Conservation (phyloP, 1,140 invertebrate genomes). For the Onthophagus taurus region DNA sequence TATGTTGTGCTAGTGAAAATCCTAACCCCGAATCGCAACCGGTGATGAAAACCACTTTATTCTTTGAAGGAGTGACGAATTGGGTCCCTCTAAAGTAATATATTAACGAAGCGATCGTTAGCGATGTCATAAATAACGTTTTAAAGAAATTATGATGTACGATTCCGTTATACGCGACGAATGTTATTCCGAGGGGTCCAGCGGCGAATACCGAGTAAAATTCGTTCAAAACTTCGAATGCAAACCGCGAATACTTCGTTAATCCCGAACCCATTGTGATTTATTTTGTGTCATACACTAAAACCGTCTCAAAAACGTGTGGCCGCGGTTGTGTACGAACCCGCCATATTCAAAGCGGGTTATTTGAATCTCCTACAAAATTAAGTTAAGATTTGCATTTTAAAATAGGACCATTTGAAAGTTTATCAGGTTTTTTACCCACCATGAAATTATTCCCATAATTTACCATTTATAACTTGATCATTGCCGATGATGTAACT, state of each 20-base stretch:
- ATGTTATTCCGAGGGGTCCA: conserved; percentile 26
- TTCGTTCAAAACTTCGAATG: conserved; percentile 34
- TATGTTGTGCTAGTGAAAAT: conserved; percentile 56
- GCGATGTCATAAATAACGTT: conserved; percentile 21
- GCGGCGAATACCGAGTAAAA: conserved; percentile 28
- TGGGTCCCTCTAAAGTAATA: conserved; percentile 22
- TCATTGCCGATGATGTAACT: too few species aligned
- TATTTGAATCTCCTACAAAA: too few species aligned
- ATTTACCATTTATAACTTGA: too few species aligned
- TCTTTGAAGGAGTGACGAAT: conserved; percentile 19
- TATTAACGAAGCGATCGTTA: conserved; percentile 27
- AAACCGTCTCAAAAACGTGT: not conserved
- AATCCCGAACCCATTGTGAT: conserved; percentile 15
- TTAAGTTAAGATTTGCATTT: too few species aligned
- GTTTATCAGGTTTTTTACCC: too few species aligned
- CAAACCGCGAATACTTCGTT: conserved; percentile 5
- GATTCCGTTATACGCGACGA: conserved; percentile 27
- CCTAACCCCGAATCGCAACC: conserved; percentile 80
- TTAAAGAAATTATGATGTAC: conserved; percentile 22
- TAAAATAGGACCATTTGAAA: too few species aligned
- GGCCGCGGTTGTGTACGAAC: not conserved
- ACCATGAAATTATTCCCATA: too few species aligned
- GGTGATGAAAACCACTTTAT: conserved; percentile 56
- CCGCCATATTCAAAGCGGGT: not conserved
- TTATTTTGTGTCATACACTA: too few species aligned